Base-by-base conservation (phyloP, 2,113 vertebrate species). In the Spilogale gracilis region DNA sequence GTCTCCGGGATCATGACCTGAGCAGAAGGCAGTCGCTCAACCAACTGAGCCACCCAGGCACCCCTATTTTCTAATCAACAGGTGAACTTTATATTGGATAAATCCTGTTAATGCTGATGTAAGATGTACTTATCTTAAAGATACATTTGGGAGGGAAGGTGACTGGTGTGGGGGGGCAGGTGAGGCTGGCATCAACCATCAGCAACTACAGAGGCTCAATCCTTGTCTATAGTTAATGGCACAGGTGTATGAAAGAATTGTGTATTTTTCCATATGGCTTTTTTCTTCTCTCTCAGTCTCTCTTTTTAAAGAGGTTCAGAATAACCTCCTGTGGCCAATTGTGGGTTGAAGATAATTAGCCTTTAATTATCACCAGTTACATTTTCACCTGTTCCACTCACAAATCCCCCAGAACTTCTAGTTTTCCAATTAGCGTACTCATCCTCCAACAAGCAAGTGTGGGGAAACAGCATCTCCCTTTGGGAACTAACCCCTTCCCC, bases 341-440 rank as follows among this genome's bases (percentile, higher is more conserved):
- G 94, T 94, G 94, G 97, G 95, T 97, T 98, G 98, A 97, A 98
- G 97, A 98, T 98, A 98, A 98, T 98, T 98, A 99, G 98, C 97
- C 97, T 98, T 98, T 97, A 98, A 98, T 98, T 98, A 98, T 98
- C 97, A 97, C 96, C 81, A 17, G 97, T 98, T 98, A 88, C 63
- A 92, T 97, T 98, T 98, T 98, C 96, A 98, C 98, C 97, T 98
- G 97, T 92, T 98, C 86, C 73, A 95, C 94, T 98, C 98, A 93
- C 97, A 98, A 93, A 97, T 97, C 97, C 96, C 74, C 97, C 96
- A 97, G 98, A 97, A 96, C 97, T 98, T 98, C 95, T 60, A 52
- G 45, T 97, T 97, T 95, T 98, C 97, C 97, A 98, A 98, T 98
- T 98, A 98, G 0, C 4, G 87, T 91, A n/a, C 93, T 98, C 96